Percentiles rank a stretch among this genome's conserved stretches.
Evolutionary conservation across 2,888 invertebrate species (phyloP).

Genomic region (Nematopogon swammerdamellus): DNA sequence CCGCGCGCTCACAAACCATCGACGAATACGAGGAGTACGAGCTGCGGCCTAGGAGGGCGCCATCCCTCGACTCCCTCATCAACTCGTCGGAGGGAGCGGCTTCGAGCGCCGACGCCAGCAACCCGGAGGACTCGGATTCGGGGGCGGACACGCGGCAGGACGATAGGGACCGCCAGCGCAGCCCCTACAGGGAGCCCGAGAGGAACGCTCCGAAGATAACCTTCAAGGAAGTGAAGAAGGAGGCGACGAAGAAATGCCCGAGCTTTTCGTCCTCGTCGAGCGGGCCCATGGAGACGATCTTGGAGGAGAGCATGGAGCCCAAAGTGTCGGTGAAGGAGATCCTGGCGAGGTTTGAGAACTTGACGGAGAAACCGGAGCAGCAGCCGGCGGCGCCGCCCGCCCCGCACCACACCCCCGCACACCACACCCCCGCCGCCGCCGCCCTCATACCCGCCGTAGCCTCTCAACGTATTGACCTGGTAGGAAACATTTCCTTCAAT

Average conservation of each 20-base stretch:
- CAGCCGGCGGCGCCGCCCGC: slow-evolving; percentile 26
- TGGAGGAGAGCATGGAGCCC: slow-evolving; percentile 73
- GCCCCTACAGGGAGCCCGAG: slow-evolving; percentile 23
- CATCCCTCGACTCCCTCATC: slow-evolving; percentile 65
- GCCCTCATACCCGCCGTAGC: too few species aligned
- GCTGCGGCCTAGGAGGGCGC: slow-evolving; percentile 40
- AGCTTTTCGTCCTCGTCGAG: slow-evolving; percentile 56
- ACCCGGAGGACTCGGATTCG: slow-evolving; percentile 62
- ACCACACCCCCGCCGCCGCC: slow-evolving; percentile 35
- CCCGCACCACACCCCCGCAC: slow-evolving; percentile 21
- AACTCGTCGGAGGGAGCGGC: slow-evolving; percentile 65
- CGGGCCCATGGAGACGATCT: slow-evolving; percentile 77
- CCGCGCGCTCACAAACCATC: slow-evolving; percentile 14
- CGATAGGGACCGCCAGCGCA: slow-evolving; percentile 11
- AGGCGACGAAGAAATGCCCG: slow-evolving; percentile 39
- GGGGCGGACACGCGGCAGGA: slow-evolving; percentile 58
- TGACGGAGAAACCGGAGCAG: slow-evolving; percentile 47
- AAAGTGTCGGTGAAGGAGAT: slow-evolving; percentile 83
- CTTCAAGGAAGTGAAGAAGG: slow-evolving; percentile 19
- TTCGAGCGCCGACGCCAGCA: slow-evolving; percentile 59
- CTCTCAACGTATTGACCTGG: slow-evolving; percentile 20
- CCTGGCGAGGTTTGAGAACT: slow-evolving; percentile 75
- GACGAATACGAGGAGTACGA: slow-evolving; percentile 28
- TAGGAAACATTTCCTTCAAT: too few species aligned
- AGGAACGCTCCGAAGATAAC: slow-evolving; percentile 13